Evolutionary conservation across 1,140 invertebrate genomes (phyloP), one percentile per base, ranked within the genome.

Genomic region (Conus ventricosus): DNA sequence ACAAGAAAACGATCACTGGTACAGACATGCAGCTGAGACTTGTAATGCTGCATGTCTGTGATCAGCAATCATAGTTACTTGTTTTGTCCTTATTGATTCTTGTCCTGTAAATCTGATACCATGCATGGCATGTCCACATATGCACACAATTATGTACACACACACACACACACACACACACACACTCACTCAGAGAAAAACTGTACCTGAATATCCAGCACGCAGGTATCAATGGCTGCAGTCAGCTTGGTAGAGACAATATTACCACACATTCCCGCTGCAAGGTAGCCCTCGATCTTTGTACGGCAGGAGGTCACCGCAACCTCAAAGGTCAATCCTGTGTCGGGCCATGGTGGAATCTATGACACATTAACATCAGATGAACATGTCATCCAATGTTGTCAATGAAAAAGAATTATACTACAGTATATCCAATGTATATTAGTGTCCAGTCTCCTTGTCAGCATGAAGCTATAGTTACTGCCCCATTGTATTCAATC

Each of bases 131-230:
- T 11, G 57, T 15, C 8, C 57, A 60, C 57, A 60, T 15, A 60
- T 15, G 8, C 57, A 60, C 57, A 60, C 57, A 60, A 8, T 60
- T 60, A 60, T 4, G 15, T 11, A 60, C 57, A 60, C 57, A 60
- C 15, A 60, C 67, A 20, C 67, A 75, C 67, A 20, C 11, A 20
- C 67, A n/a, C 67, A 75, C 17, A 25, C 67, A 39, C 55, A 20
- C 11, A 20, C 67, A n/a, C 67, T 5, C 17, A 25, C 67, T 4
- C 55, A 23, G 78, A 55, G 10, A 39, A 57, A 57, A 27, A 20
- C 51, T 10, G 13, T 87, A 92, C 90, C 89, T 89, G 84, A 11
- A 92, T 81, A 89, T 93, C 92, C 84, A 88, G 80, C 20, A 91
- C 89, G 89, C 91, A 92, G n/a, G 53, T 84, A 23, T 92, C 91